phyloP scores from a whole-genome alignment of 2,113 vertebrate species.

The Lanius collurio region DNA sequence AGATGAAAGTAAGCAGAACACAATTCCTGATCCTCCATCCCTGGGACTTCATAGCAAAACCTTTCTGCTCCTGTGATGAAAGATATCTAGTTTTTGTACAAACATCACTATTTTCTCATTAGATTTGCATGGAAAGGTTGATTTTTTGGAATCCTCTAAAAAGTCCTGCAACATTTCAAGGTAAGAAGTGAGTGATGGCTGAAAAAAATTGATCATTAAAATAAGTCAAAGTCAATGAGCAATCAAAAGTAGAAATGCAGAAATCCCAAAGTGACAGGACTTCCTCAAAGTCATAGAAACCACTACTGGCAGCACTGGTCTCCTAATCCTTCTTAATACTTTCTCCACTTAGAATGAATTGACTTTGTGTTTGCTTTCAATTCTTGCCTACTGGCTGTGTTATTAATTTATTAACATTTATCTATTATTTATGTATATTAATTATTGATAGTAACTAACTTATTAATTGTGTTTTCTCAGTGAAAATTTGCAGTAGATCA shows the following conservation, averaged over 20 bases:
- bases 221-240: not conserved
- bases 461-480: not conserved
- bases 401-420: constrained; percentile 2
- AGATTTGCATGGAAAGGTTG: not conserved
- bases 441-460: not conserved
- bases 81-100: not conserved
- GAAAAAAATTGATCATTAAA: not conserved
- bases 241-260: not conserved
- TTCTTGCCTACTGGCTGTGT: not conserved
- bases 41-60: not conserved
- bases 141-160: not conserved
- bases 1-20: not conserved
- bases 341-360: not conserved
- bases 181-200: not conserved
- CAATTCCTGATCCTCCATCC: not conserved
- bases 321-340: not conserved
- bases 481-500: not conserved
- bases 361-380: not conserved
- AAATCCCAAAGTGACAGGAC: not conserved
- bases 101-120: not conserved
- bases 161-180: not conserved
- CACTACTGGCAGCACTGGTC: not conserved
- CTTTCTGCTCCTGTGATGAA: rapidly evolving
- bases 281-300: not conserved
- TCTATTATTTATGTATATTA: not conserved